Percentiles rank a stretch among this genome's conserved stretches.
phyloP scores from a whole-genome alignment of 2,888 invertebrate species.

The Willowsia nigromaculata region DNA sequence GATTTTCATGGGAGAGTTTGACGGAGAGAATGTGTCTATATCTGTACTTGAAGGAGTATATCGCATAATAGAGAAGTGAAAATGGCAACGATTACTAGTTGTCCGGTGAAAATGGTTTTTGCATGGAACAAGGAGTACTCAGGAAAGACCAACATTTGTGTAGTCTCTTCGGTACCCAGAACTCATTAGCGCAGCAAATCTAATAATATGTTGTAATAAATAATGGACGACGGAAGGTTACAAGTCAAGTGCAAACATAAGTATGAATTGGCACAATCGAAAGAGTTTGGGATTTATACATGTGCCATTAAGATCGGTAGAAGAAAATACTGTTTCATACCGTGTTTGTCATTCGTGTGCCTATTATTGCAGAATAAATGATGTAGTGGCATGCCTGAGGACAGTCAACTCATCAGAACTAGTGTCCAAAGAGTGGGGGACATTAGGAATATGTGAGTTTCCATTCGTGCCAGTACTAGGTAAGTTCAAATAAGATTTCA shows the following conservation, averaged over 20 bases:
- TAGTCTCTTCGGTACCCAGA: not conserved
- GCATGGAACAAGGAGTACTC: slow-evolving; percentile 18
- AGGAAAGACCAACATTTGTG: too few species aligned
- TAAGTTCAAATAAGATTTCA: not conserved
- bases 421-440: slow-evolving; percentile 92
- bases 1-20: not conserved
- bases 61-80: slow-evolving; percentile 18
- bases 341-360: not conserved
- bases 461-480: slow-evolving; percentile 94
- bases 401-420: slow-evolving; percentile 87
- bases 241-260: slow-evolving; percentile 3
- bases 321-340: not conserved
- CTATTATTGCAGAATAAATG: slow-evolving; percentile 73
- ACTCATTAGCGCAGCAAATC: not conserved
- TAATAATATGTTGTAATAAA: slow-evolving; percentile 20
- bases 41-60: not conserved
- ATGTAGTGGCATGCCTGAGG: slow-evolving; percentile 87
- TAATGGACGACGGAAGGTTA: not conserved
- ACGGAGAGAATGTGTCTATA: not conserved
- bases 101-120: slow-evolving; percentile 51
- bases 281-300: not conserved
- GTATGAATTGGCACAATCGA: not conserved
- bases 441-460: slow-evolving; percentile 92
- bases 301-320: not conserved
- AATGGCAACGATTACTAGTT: slow-evolving; percentile 61